Base-by-base conservation (phyloP, 2,113 vertebrate species). In the Oncorhynchus clarkii region DNA sequence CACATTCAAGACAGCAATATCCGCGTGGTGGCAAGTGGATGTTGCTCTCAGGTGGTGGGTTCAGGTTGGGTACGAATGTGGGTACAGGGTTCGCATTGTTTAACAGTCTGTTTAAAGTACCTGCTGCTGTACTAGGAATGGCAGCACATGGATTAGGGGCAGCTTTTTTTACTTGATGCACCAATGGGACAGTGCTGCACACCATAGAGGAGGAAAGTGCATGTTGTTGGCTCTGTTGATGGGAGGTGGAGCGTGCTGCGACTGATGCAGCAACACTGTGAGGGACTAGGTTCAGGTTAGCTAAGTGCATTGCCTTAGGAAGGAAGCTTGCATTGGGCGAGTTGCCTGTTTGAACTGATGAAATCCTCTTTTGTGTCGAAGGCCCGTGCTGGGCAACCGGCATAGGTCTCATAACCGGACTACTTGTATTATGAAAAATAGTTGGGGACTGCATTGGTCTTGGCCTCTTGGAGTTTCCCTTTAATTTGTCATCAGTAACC, bases 221-320 rank as follows among this genome's bases (percentile, higher is more conserved):
- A 1, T 91, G 86, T 18, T 67, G 65, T 74, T 93, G 94, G 27
- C 78, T 91, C 3, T 93, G 93, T 34, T 93, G 90, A 82, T 93
- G 94, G 0, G 87, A 81, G 0, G 95, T 90, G 0, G 95, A 94
- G 66, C 95, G 96, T 0, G 95, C 95, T 0, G 95, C 90, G 4
- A 97, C 97, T 0, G 96, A 96, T 0, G 96, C 95, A 0, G 97
- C 96, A 0, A 99, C 96, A 0, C 97, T 99, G 82, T 99, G 97
- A 0, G 97, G 97, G 14, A 99, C 97, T 72, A 99, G 87, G 85
- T 99, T 99, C 80, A 99, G 94, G 80, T 96, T 99, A n/a, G 97
- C 97, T 80, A 99, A 87, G 90, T 99, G 97, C 83, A 99, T 93
- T 0, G 96, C 97, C 90, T 99, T 99, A 72, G 97, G 97, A 57